These are phyloP conservation scores for Leptogaster cylindrica DNA, from an alignment of 2,888 invertebrate species.

Conservation along the genomic window DNA sequence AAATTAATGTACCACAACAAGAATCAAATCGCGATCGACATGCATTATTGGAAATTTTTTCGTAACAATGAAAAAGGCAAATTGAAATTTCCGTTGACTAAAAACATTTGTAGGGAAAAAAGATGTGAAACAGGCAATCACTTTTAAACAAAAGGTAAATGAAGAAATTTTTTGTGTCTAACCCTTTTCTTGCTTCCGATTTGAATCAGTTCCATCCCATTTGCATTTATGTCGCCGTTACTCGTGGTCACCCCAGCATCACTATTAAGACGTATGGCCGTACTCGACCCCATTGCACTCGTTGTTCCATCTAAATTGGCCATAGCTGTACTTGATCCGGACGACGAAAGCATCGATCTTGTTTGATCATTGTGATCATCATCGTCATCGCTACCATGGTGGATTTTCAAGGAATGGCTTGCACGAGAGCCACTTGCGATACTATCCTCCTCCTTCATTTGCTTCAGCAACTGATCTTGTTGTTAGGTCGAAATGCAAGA, in stretches of 20 bases:
- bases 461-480: constrained; percentile 71
- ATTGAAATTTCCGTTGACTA: too few relatives aligned
- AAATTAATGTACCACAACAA: too few relatives aligned
- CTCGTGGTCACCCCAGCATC: neutral
- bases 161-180: constrained; percentile 50
- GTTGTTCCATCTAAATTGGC: neutral
- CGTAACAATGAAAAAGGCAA: neutral
- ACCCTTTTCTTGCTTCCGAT: constrained; percentile 58
- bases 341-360: constrained; percentile 11
- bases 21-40: constrained; percentile 12
- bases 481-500: constrained; percentile 62
- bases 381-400: constrained; percentile 1
- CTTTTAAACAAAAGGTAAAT: too few relatives aligned
- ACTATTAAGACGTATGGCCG: neutral
- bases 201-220: constrained; percentile 54
- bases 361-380: constrained; percentile 13
- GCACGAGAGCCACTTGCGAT: neutral
- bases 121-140: neutral
- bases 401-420: neutral
- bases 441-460: constrained; percentile 20
- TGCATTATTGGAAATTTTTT: neutral
- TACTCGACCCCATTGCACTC: neutral
- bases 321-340: neutral
- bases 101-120: too few relatives aligned
- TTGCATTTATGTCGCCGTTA: constrained; percentile 45